Evolutionary conservation across 2,888 invertebrate species (phyloP), one percentile per base, ranked within the genome.

Genomic region (Belgica antarctica): DNA sequence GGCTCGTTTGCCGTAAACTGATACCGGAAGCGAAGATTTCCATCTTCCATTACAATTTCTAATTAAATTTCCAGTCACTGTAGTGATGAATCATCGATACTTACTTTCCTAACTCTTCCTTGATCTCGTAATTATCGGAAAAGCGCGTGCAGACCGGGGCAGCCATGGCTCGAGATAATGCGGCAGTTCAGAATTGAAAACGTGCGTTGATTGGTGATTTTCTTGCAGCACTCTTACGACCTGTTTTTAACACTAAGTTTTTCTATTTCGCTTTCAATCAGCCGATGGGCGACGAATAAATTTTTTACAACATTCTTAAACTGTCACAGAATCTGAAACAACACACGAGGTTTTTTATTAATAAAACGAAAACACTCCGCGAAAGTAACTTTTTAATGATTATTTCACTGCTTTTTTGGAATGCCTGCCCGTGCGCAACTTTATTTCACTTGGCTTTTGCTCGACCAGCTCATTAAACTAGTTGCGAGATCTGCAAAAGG

Each of bases 81-180:
- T 75, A 71, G 73, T 75, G 72, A n/a, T n/a, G n/a, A 68, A 52
- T 52, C 2, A 15, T n/a, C 15, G 2, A 71, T 79, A 91, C 94
- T 89, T 85, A 94, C 94, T 98, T 98, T 83, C 98, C 98, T 80
- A 99, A 87, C 86, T 99, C 98, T 85, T 99, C 98, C 84, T 98
- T 98, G 76, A 99, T 89, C 79, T 99, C 98, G 84, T 99, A 99
- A 84, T 97, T 96, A 84, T 99, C 98, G 83, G 94, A 96, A 85
- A 98, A 98, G 81, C 96, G 92, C 81, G 96, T 96, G 85, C 94
- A 92, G 83, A 91, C 89, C 82, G 90, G 90, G 82, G 89, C 89
- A 83, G 92, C 89, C 92, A 93, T 92, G 83, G 82, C 41, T 41
- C 15, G 8, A 12, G 41, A 41, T 41, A 10, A n/a, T 41, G 2